Evolutionary conservation across 2,113 vertebrate genomes (phyloP), one percentile per base, ranked within the genome.

Genomic region (Varanus salvator): DNA sequence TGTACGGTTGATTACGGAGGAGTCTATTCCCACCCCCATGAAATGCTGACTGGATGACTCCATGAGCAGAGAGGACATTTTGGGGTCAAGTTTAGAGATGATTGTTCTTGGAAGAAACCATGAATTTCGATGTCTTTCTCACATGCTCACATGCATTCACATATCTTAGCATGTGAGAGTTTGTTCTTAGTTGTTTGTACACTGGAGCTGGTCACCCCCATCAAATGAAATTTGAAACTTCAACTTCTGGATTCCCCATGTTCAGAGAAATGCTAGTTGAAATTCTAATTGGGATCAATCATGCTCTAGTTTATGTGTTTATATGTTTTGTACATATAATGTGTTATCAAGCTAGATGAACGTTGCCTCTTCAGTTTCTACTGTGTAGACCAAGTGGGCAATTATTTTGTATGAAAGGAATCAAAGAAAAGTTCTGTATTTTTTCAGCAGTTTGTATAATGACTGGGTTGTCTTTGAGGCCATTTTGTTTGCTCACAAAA

Each of bases 1-100:
- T 98, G 34, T 98, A 98, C 0, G 97, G 97, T 81, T 99, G 97
- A 98, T 81, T 27, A 4, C 11, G 64, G 14, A 11, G 17, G 85
- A 44, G 54, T 38, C 0, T 23, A 0, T 9, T 86, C 71, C 78
- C 0, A 0, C 57, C 78, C 68, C 34, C 91, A 27, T 7, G 8
- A 69, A 69, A 1, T 84, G 72, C 57, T 38, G 1, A 34, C 1
- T 8, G 34, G 29, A 91, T 66, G 90, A 90, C 89, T 94, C 83
- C 69, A 29, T 0, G 91, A 90, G 77, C 93, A 92, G 34, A 21
- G 91, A 94, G 91, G 90, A 85, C 75, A 80, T 89, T 54, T 83
- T 57, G 92, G 90, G 38, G 3, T 82, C 84, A 77, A 8, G 88
- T 23, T 81, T 88, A 92, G 66, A 66, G 9, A 78, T 34, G 34